Base-by-base conservation (phyloP, 2,113 vertebrate species). In the Meleagris gallopavo region DNA sequence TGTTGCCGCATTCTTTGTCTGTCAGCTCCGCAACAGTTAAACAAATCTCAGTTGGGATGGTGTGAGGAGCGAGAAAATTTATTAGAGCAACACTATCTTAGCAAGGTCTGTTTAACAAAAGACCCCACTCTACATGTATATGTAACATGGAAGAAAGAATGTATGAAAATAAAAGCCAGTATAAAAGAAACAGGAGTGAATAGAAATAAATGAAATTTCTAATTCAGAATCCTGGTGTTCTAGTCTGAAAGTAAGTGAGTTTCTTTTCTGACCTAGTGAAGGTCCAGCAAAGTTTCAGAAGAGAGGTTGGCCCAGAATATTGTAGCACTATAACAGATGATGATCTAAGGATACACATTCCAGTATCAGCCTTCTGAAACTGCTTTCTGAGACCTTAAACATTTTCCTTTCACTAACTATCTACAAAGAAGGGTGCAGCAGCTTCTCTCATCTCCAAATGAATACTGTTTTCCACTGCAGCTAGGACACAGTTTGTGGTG, bases 251-350 rank as follows among this genome's bases (percentile, higher is more conserved):
- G 1, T 34, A 36, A 19, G 5, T 32, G n/a, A 19, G 4, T 57
- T 83, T 83, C 5, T 86, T 58, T 21, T 85, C 20, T 75, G 48
- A 52, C 18, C 38, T 40, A 19, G 24, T 61, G 22, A 85, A 87
- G 11, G 15, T 69, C 32, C 48, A 85, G 16, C 4, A 80, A 38
- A 29, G 15, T 52, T 25, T 65, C 0, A 71, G 36, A 0, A 88
- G 40, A 74, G 27, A 73, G 11, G 10, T 13, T 79, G 15, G 18
- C 71, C 30, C 25, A 82, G 43, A 22, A 50, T 8, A 65, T 10
- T 8, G 2, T 6, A 75, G 4, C 10, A 22, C 8, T 38, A 5
- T 34, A 66, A 52, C 3, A 72, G 48, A 13, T 32, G 43, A 58
- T 43, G 13, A 24, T 34, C 5, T 29, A 12, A 79, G 20, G 34